A percentile compares a stretch with the other conserved stretches of the same genome.
These are phyloP conservation scores for Dasysyrphus albostriatus DNA, from an alignment of 2,888 invertebrate genomes.

Conservation along the genomic window DNA sequence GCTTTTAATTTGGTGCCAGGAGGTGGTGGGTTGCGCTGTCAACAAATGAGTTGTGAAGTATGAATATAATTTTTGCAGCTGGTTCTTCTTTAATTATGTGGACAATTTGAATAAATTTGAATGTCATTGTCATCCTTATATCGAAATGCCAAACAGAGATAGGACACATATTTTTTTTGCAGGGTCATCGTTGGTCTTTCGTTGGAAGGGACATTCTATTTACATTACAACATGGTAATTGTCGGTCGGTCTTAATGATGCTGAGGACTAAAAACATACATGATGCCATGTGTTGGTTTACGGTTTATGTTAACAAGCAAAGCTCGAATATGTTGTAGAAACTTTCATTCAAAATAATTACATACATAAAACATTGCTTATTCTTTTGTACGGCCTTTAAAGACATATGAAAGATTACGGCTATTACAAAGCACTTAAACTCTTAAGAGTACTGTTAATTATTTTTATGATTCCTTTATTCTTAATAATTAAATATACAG, in stretches of 20 bases:
- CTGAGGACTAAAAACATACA: not conserved
- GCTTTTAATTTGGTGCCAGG: constrained; percentile 23
- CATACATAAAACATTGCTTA: not conserved
- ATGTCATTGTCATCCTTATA: constrained; percentile 9
- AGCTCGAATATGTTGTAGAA: not conserved
- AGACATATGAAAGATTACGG: not conserved
- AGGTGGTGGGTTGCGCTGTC: not conserved
- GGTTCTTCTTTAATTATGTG: not conserved
- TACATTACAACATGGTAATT: not conserved
- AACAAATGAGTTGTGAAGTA: not conserved
- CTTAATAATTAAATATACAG: too few species aligned
- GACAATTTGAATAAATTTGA: constrained; percentile 43
- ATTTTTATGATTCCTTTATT: too few species aligned
- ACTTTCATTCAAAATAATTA: not conserved
- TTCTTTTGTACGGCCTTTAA: not conserved
- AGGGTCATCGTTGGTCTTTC: not conserved
- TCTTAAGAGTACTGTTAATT: not conserved
- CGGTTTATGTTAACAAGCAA: not conserved
- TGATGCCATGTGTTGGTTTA: not conserved
- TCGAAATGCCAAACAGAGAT: not conserved
- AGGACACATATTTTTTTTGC: constrained; percentile 17
- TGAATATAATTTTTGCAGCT: not conserved
- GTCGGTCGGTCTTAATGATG: not conserved
- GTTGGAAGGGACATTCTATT: not conserved
- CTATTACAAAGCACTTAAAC: not conserved